Evolutionary conservation across 1,140 invertebrate species (phyloP).

Genomic region (Armadillidium nasatum): DNA sequence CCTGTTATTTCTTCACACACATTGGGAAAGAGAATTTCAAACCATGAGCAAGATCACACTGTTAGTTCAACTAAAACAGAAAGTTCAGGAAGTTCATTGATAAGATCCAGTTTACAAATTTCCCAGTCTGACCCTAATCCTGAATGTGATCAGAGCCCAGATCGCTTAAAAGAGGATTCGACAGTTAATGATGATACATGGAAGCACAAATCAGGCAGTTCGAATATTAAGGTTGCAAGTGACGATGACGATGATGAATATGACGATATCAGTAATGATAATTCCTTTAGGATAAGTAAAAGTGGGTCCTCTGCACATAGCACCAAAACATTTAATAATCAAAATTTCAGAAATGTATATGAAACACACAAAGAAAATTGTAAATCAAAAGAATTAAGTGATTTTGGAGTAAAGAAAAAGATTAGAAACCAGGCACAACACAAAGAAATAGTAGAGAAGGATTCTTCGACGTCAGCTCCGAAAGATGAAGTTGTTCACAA

Average conservation of each 20-base stretch:
- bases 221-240: too few relatives aligned
- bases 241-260: too few relatives aligned
- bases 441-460: background rate
- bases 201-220: background rate
- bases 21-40: slow-evolving; percentile 32
- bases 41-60: slow-evolving; percentile 39
- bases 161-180: slow-evolving; percentile 32
- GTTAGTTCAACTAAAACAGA: slow-evolving; percentile 34
- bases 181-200: slow-evolving; percentile 23
- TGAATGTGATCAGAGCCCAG: slow-evolving; percentile 32
- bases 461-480: background rate
- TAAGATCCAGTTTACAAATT: slow-evolving; percentile 23
- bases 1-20: background rate
- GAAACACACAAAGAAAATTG: too few relatives aligned
- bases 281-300: too few relatives aligned
- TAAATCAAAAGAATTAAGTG: too few relatives aligned
- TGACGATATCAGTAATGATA: too few relatives aligned
- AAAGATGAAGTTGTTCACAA: slow-evolving; percentile 2
- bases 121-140: slow-evolving; percentile 28
- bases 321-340: too few relatives aligned
- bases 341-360: too few relatives aligned
- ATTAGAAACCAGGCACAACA: too few relatives aligned
- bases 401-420: too few relatives aligned
- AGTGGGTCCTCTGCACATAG: too few relatives aligned
- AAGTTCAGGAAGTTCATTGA: background rate